Conservation (phyloP, 1,140 invertebrate species). For the Drosophila ohnishii region DNA sequence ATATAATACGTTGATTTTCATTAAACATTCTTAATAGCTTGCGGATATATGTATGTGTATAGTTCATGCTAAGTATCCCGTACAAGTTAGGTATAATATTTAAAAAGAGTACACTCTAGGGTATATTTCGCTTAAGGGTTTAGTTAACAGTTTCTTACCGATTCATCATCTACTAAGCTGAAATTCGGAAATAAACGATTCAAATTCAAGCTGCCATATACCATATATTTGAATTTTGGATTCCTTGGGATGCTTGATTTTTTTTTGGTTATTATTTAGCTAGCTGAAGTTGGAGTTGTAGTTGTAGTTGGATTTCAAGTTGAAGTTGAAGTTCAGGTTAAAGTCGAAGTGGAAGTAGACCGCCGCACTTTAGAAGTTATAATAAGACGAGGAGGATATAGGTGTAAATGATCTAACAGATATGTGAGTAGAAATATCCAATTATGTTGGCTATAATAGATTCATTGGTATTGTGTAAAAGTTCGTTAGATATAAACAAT, state of each 20-base stretch:
- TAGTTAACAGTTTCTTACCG: constrained; percentile 61
- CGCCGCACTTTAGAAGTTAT: constrained; percentile 65
- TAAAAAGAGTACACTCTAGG: constrained; percentile 56
- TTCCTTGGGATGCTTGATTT: constrained; percentile 20
- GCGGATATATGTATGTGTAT: constrained; percentile 47
- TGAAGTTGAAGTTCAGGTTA: constrained; percentile 2
- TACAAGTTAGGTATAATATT: constrained; percentile 57
- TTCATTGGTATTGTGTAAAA: constrained; percentile 54
- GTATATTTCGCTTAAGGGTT: constrained; percentile 58
- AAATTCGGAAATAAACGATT: constrained; percentile 44
- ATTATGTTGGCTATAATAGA: constrained; percentile 43
- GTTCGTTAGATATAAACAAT: constrained; percentile 75
- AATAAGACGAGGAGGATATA: constrained; percentile 44
- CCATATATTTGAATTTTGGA: constrained; percentile 11
- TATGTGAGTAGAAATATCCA: constrained; percentile 72
- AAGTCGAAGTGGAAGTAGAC: constrained; percentile 24
- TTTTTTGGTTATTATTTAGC: constrained; percentile 23
- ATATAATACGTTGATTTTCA: constrained; percentile 59
- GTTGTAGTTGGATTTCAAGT: neutral
- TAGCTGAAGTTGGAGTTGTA: constrained; percentile 25
- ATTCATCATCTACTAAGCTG: constrained; percentile 48
- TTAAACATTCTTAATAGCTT: constrained; percentile 53
- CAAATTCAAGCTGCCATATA: constrained; percentile 5
- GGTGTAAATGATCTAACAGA: constrained; percentile 66
- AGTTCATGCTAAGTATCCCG: constrained; percentile 52